phyloP scores from a whole-genome alignment of 2,113 vertebrate species.

The Dermatemys mawii region DNA sequence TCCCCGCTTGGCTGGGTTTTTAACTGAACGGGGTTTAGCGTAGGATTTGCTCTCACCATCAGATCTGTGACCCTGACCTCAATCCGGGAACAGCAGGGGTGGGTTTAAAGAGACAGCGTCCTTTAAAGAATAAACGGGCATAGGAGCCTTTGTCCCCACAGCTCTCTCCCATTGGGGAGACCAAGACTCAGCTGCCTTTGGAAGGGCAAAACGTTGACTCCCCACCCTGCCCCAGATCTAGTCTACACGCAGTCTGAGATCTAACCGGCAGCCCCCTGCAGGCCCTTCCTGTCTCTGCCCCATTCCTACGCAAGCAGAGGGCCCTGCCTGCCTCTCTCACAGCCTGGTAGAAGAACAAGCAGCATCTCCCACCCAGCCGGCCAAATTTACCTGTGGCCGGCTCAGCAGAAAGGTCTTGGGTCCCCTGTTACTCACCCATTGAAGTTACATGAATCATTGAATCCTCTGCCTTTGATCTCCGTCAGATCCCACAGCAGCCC shows the following conservation, averaged over 20 bases:
- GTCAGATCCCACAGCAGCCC: not conserved
- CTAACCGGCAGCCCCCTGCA: not conserved
- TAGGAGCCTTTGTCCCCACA: no score
- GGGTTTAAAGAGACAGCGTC: not conserved
- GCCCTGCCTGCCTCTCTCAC: not conserved
- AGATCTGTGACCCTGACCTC: not conserved
- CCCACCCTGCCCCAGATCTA: not conserved
- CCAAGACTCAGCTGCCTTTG: not conserved
- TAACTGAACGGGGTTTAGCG: not conserved
- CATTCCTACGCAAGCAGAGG: not conserved
- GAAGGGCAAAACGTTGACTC: no score
- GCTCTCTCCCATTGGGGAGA: no score
- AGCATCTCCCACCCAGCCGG: not conserved
- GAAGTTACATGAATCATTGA: not conserved
- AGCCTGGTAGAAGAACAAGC: not conserved
- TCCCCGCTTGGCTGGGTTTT: not conserved
- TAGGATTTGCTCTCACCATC: not conserved
- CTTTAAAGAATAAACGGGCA: not conserved
- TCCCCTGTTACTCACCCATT: not conserved
- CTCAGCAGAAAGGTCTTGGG: not conserved
- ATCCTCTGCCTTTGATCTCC: not conserved
- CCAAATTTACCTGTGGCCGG: not conserved
- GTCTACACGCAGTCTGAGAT: not conserved
- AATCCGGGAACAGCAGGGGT: not conserved
- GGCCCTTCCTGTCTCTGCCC: not conserved